Percentiles rank a stretch among this genome's conserved stretches.
Evolutionary conservation across 2,888 invertebrate species (phyloP).

Genomic region (Leucoptera coffeella): DNA sequence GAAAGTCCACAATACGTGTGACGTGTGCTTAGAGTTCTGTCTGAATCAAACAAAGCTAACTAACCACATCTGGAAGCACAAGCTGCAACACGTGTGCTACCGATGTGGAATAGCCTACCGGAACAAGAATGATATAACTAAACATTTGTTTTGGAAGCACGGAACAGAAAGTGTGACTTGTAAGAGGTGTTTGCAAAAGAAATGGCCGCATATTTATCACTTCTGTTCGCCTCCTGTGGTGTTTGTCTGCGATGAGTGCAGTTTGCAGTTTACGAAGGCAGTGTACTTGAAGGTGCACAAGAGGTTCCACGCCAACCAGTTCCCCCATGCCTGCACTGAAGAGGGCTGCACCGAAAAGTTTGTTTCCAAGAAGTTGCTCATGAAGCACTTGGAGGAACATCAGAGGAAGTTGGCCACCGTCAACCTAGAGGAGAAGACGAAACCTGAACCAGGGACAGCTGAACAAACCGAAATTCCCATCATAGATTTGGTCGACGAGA

Average conservation of each 20-base stretch:
- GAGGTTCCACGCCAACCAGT: constrained; percentile 66
- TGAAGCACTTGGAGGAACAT: constrained; percentile 65
- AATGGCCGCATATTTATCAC: constrained; percentile 89
- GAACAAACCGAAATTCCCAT: constrained; percentile 19
- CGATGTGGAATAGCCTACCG: constrained; percentile 83
- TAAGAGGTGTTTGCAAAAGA: constrained; percentile 80
- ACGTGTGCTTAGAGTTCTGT: constrained; percentile 79
- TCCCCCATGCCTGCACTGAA: constrained; percentile 66
- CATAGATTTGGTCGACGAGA: constrained; percentile 30
- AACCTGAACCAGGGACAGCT: constrained; percentile 14
- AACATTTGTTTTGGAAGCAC: constrained; percentile 89
- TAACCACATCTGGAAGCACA: constrained; percentile 88
- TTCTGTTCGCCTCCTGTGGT: constrained; percentile 77
- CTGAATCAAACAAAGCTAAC: constrained; percentile 74
- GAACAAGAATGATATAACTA: constrained; percentile 82
- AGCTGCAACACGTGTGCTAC: constrained; percentile 79
- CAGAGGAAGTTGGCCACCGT: constrained; percentile 24
- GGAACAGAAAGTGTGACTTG: constrained; percentile 83
- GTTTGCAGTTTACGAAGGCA: constrained; percentile 66
- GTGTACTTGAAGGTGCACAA: constrained; percentile 80
- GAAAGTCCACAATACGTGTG: constrained; percentile 79
- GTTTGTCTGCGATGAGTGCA: constrained; percentile 79
- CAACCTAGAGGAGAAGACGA: constrained; percentile 15
- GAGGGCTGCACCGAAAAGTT: constrained; percentile 69
- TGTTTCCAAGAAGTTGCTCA: constrained; percentile 71